Evolutionary conservation across 2,113 vertebrate species (phyloP).

Genomic region (Opisthocomus hoazin): DNA sequence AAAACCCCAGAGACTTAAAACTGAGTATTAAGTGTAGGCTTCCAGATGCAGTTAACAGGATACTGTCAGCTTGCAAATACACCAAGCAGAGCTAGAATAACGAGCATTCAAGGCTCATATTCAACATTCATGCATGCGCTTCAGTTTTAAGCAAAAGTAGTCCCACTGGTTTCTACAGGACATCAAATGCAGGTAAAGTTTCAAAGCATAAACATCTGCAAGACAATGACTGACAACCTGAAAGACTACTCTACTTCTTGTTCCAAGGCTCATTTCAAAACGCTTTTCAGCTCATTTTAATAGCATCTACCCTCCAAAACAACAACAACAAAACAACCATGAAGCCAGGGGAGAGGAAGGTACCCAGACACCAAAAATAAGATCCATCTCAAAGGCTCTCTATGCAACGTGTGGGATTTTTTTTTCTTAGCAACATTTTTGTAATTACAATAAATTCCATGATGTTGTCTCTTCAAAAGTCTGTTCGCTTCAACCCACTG

Average conservation of each 20-base stretch:
- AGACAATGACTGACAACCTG: neutral
- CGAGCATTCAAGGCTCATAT: neutral
- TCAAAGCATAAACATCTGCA: neutral
- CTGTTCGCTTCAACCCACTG: neutral
- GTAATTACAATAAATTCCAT: neutral
- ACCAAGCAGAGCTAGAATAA: neutral
- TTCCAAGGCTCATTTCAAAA: neutral
- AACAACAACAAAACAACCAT: neutral
- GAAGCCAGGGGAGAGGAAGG: neutral
- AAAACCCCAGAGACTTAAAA: neutral
- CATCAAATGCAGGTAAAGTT: neutral
- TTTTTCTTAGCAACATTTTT: neutral
- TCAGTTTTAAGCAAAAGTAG: neutral
- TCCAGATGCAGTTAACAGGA: neutral
- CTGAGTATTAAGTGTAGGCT: neutral
- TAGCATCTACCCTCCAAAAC: neutral
- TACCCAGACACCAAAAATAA: neutral
- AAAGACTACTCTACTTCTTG: neutral
- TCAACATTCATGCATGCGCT: neutral
- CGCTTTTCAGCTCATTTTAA: neutral
- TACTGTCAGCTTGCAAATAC: neutral
- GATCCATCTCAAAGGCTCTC: neutral
- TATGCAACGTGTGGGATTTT: too few relatives aligned
- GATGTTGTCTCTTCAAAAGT: neutral
- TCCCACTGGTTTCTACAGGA: conserved; percentile 18